Conservation (phyloP, 2,888 invertebrate species). For the Sycophila texana region DNA sequence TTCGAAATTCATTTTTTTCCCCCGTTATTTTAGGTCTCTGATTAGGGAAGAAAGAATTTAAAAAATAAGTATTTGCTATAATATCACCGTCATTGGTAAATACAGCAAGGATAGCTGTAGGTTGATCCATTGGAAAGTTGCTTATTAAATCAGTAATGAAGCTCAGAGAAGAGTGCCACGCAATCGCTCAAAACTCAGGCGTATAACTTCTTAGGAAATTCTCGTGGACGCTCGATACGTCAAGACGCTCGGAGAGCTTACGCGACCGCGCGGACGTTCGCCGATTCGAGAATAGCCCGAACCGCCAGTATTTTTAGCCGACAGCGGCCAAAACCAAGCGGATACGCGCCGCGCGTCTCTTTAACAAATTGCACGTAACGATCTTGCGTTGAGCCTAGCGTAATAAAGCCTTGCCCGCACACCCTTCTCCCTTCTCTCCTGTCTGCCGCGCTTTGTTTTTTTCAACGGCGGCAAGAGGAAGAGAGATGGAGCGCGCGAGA, state of each 20-base stretch:
- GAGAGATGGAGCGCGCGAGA: background rate
- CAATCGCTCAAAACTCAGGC: too few relatives aligned
- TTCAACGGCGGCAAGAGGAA: background rate
- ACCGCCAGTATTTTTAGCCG: constrained; percentile 49
- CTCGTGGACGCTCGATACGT: constrained; percentile 40
- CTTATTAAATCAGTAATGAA: too few relatives aligned
- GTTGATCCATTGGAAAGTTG: too few relatives aligned
- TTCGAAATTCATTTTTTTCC: too few relatives aligned
- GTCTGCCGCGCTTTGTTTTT: background rate
- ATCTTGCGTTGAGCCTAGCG: background rate
- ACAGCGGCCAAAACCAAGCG: constrained; percentile 7
- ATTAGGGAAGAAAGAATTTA: too few relatives aligned
- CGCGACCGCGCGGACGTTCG: background rate
- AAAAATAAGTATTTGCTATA: too few relatives aligned
- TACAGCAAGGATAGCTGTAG: too few relatives aligned
- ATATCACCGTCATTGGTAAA: too few relatives aligned
- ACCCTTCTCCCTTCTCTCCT: background rate
- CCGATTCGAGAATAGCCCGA: constrained; percentile 42
- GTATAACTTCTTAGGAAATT: too few relatives aligned
- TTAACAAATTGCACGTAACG: constrained; percentile 36
- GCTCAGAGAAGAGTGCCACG: too few relatives aligned
- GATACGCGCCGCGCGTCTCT: background rate
- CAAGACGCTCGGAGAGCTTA: constrained; percentile 18
- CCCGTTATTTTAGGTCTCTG: too few relatives aligned
- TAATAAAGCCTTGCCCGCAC: constrained; percentile 1